A percentile compares a stretch with the other conserved stretches of the same genome.
Evolutionary conservation across 2,797 vertebrate species (phyloP).

Genomic region (Premnoplex brunnescens): DNA sequence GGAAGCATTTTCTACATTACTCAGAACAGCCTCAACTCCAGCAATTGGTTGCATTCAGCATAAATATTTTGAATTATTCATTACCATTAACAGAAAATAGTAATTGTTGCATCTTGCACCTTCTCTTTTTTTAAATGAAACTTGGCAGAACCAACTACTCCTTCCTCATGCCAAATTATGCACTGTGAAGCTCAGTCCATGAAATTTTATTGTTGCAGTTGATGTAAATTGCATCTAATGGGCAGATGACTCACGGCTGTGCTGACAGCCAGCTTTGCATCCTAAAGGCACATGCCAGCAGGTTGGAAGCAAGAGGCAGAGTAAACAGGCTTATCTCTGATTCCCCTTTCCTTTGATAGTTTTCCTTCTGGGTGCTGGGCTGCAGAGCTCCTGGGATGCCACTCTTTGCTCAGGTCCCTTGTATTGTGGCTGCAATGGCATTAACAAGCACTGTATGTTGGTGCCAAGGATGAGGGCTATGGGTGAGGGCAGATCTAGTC

Average conservation of each 20-base stretch:
- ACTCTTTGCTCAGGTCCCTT: neutral
- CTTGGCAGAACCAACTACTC: neutral
- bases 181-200: neutral
- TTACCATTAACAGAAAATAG: neutral
- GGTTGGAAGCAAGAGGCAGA: neutral
- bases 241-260: conserved; percentile 12
- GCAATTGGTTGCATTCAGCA: neutral
- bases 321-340: neutral
- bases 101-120: conserved; percentile 1
- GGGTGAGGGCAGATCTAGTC: neutral
- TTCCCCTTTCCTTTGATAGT: neutral
- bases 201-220: conserved; percentile 17
- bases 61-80: conserved; percentile 19
- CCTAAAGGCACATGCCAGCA: neutral
- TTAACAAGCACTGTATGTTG: rapidly evolving
- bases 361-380: neutral
- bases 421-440: rapidly evolving
- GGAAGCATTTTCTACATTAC: neutral
- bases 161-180: neutral
- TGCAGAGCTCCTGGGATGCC: neutral
- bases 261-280: neutral
- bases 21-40: neutral
- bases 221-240: conserved; percentile 33
- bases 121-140: neutral
- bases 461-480: neutral